Evolutionary conservation across 2,797 vertebrate species (phyloP).

Genomic region (Calcarius lapponicus): DNA sequence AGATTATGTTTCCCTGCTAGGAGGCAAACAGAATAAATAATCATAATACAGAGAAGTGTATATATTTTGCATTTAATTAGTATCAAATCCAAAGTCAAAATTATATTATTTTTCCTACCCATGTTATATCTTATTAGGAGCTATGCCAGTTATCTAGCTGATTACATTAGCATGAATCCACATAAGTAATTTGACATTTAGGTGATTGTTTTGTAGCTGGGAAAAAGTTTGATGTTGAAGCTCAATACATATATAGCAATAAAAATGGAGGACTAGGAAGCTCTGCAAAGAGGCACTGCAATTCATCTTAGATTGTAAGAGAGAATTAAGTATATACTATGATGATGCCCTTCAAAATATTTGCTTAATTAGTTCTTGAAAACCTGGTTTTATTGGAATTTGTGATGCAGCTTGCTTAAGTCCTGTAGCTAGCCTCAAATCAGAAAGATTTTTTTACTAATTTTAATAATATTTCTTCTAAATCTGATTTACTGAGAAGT

Average conservation of each 20-base stretch:
- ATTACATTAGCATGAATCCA: conserved; percentile 17
- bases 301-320: not conserved
- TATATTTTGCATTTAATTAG: not conserved
- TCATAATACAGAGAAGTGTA: not conserved
- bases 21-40: not conserved
- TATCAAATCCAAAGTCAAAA: not conserved
- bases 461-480: not conserved
- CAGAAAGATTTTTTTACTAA: not conserved
- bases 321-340: not conserved
- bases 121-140: not conserved
- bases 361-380: not conserved
- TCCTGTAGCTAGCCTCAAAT: not conserved
- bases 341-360: not conserved
- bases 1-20: not conserved
- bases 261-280: not conserved
- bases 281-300: not conserved
- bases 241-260: not conserved
- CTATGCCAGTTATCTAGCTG: not conserved
- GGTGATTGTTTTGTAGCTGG: not conserved
- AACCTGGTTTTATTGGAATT: not conserved
- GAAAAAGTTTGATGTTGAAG: not conserved
- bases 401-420: not conserved
- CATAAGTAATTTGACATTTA: not conserved
- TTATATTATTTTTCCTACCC: not conserved
- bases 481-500: not conserved